These are phyloP conservation scores for Pachymerium ferrugineum DNA, from an alignment of 2,888 invertebrate species.

Conservation along the genomic window DNA sequence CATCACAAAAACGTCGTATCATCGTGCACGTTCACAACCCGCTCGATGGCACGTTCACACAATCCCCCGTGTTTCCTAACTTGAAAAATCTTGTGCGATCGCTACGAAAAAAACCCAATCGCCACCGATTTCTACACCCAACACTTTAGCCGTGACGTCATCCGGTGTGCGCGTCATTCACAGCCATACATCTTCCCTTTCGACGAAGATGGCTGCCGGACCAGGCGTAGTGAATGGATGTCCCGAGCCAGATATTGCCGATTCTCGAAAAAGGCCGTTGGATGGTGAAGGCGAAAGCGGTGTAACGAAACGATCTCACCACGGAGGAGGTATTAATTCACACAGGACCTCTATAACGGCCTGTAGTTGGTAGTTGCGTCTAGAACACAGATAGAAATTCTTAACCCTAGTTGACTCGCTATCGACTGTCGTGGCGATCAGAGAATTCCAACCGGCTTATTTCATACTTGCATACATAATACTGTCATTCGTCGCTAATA, in stretches of 20 bases:
- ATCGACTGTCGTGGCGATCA: neutral
- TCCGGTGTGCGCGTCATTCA: neutral
- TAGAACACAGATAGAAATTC: neutral
- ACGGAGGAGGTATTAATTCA: conserved; percentile 35
- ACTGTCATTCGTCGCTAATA: too few relatives aligned
- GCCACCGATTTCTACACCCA: too few relatives aligned
- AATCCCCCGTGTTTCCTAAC: too few relatives aligned
- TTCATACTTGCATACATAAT: too few relatives aligned
- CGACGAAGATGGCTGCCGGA: conserved; percentile 37
- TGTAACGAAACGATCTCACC: conserved; percentile 36
- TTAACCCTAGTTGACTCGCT: neutral
- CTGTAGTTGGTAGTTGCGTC: conserved; percentile 5
- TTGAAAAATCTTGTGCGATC: too few relatives aligned
- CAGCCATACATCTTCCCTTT: conserved; percentile 31
- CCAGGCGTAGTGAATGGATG: conserved; percentile 36
- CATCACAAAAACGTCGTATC: neutral
- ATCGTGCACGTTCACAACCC: neutral
- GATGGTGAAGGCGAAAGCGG: conserved; percentile 37
- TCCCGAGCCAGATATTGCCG: conserved; percentile 37
- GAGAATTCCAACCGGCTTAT: neutral
- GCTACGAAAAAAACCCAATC: too few relatives aligned
- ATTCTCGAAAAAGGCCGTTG: conserved; percentile 37
- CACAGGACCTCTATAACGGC: neutral
- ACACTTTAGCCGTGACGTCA: conserved; percentile 25
- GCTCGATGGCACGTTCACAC: neutral